Evolutionary conservation across 2,797 vertebrate species (phyloP).

Genomic region (Hozukius guyotensis): DNA sequence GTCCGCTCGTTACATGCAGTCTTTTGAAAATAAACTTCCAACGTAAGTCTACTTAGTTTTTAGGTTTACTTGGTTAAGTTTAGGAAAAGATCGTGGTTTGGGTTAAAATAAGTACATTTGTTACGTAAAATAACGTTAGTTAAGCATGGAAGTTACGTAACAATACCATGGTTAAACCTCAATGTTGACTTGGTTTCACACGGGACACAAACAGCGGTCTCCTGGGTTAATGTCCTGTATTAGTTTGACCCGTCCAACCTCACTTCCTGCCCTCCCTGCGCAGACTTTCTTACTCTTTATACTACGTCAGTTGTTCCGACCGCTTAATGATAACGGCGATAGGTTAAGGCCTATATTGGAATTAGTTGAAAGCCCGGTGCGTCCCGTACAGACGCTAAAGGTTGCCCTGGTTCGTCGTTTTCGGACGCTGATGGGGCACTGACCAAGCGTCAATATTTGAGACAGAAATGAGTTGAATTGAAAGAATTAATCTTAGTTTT

Average conservation of each 20-base stretch:
- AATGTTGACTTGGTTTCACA: too few species aligned
- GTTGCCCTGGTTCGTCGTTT: neutral
- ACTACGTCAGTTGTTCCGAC: neutral
- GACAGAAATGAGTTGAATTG: too few species aligned
- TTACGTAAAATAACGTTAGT: too few species aligned
- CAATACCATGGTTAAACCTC: too few species aligned
- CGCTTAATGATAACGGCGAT: too few species aligned
- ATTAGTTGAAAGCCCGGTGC: neutral
- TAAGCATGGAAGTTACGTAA: too few species aligned
- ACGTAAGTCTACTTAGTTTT: rapidly evolving
- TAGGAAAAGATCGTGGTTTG: too few species aligned
- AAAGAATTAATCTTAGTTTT: neutral
- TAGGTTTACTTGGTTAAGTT: too few species aligned
- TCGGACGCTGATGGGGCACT: rapidly evolving
- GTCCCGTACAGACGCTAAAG: neutral
- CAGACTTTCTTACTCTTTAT: neutral
- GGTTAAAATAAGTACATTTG: rapidly evolving
- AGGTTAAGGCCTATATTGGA: neutral
- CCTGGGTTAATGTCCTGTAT: neutral
- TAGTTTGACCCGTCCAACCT: neutral
- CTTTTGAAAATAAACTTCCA: too few species aligned
- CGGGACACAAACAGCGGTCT: too few species aligned
- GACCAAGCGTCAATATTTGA: neutral
- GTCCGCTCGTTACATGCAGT: too few species aligned
- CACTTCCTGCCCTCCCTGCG: neutral